A percentile compares a stretch with the other conserved stretches of the same genome.
Evolutionary conservation across 2,113 vertebrate genomes (phyloP).

Genomic region (Hyaena hyaena): DNA sequence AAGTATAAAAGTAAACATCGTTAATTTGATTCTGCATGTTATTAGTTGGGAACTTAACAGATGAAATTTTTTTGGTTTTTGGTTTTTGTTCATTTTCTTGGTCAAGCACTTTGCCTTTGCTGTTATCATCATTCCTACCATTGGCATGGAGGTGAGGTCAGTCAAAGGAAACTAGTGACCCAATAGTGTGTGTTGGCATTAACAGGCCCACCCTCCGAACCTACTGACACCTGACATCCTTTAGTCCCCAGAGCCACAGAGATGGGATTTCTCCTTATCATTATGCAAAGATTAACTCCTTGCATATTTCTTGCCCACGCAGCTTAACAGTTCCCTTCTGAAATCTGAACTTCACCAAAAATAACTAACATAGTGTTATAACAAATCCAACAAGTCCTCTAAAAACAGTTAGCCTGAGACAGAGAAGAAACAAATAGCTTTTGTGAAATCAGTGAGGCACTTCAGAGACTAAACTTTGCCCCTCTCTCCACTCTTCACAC

Average conservation of each 20-base stretch:
- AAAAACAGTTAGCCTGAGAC: background rate
- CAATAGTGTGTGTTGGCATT: no score
- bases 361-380: background rate
- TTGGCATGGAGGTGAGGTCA: background rate
- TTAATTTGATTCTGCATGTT: background rate
- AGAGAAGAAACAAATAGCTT: background rate
- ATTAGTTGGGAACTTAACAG: background rate
- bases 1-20: background rate
- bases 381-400: constrained; percentile 13
- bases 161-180: background rate
- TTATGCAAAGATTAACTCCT: background rate
- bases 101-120: background rate
- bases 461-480: background rate
- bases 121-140: background rate
- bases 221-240: background rate
- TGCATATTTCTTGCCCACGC: background rate
- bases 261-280: background rate
- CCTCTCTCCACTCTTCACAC: background rate
- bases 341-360: constrained; percentile 39
- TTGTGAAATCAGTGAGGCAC: background rate
- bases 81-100: background rate
- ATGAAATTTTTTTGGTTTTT: background rate
- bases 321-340: constrained; percentile 5
- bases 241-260: background rate
- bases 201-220: background rate